These are phyloP conservation scores for Phrynocephalus vlangalii DNA, from an alignment of 2,797 vertebrate species.

Conservation along the genomic window DNA sequence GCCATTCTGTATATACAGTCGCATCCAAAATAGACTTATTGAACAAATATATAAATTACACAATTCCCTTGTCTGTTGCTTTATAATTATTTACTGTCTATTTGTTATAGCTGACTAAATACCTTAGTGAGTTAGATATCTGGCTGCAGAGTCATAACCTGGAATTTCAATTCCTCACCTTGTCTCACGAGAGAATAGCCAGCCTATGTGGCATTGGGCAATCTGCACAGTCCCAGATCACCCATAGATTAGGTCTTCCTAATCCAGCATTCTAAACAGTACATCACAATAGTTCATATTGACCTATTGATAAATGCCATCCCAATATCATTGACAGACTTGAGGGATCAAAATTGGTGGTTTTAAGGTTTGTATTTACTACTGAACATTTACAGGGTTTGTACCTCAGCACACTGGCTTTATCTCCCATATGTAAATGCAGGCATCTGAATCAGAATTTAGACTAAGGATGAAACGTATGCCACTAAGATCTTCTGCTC, in stretches of 20 bases:
- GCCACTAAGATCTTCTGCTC: neutral
- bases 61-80: too few relatives aligned
- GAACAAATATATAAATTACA: neutral
- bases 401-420: neutral
- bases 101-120: too few relatives aligned
- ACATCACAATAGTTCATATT: neutral
- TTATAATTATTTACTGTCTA: too few relatives aligned
- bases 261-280: too few relatives aligned
- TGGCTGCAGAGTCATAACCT: too few relatives aligned
- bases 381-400: neutral
- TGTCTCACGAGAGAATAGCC: too few relatives aligned
- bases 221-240: too few relatives aligned
- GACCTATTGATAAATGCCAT: neutral
- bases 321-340: neutral
- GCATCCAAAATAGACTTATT: neutral
- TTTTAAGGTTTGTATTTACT: neutral
- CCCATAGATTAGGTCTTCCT: too few relatives aligned
- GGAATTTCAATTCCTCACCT: too few relatives aligned
- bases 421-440: neutral
- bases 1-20: neutral
- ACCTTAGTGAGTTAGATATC: too few relatives aligned
- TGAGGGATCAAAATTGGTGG: neutral
- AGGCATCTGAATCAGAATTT: neutral
- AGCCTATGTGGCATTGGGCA: too few relatives aligned
- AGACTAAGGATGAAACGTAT: neutral